A percentile compares a stretch with the other conserved stretches of the same genome.
These are phyloP conservation scores for Acrossocheilus wenchowensis DNA, from an alignment of 2,797 vertebrate species.

Conservation along the genomic window DNA sequence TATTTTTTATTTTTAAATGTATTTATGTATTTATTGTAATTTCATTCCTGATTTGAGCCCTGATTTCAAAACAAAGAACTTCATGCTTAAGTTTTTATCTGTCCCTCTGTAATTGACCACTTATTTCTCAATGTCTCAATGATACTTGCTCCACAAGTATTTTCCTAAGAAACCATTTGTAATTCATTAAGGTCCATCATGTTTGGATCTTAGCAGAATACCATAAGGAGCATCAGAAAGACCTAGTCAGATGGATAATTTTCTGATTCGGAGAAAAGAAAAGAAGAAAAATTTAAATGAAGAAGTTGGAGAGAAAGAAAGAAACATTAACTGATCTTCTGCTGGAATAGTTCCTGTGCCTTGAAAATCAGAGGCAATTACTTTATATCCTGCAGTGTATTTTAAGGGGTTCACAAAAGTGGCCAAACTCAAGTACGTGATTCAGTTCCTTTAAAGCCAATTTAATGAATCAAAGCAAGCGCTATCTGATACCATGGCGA, in stretches of 20 bases:
- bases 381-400: constrained; percentile 36
- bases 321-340: constrained; percentile 8
- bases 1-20: no score
- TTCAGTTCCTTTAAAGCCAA: constrained; percentile 30
- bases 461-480: constrained; percentile 34
- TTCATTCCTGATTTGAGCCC: no score
- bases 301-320: constrained; percentile 11
- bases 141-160: neutral
- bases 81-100: neutral
- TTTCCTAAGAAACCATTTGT: constrained; percentile 33
- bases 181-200: constrained; percentile 54
- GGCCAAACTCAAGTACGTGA: constrained; percentile 34
- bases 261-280: constrained; percentile 15
- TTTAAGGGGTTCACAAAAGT: constrained; percentile 44
- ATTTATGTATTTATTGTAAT: no score
- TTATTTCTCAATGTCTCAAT: neutral
- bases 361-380: constrained; percentile 34
- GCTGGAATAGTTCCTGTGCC: constrained; percentile 4
- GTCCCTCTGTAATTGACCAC: neutral
- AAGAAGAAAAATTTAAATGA: neutral
- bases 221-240: constrained; percentile 46
- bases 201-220: constrained; percentile 56
- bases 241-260: neutral
- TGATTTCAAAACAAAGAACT: constrained; percentile 1
- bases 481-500: constrained; percentile 8